Percentiles rank a stretch among this genome's conserved stretches.
These are phyloP conservation scores for Siderastrea radians DNA, from an alignment of 92 coral and sea anemone genomes.

Conservation along the genomic window DNA sequence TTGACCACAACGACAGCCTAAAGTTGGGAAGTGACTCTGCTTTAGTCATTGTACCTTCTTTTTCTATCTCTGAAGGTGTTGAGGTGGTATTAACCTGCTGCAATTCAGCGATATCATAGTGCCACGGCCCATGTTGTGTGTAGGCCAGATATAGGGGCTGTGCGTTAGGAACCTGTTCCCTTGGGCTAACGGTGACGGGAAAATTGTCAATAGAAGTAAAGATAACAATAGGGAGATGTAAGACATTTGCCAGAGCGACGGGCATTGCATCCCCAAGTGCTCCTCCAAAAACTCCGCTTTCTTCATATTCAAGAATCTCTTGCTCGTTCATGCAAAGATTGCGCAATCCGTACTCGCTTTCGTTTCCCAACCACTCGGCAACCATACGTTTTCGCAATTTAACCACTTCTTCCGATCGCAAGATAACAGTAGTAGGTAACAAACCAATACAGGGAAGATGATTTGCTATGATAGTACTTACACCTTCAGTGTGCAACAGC, in stretches of 20 bases:
- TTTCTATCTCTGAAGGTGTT: background rate
- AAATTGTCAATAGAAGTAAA: slow-evolving; percentile 27
- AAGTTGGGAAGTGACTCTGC: background rate
- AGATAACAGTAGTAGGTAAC: background rate
- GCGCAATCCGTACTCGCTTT: background rate
- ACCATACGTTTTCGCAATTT: slow-evolving; percentile 23
- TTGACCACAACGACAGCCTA: background rate
- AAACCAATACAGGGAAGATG: background rate
- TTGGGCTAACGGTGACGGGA: slow-evolving; percentile 9
- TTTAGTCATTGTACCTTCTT: background rate
- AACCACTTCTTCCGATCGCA: background rate
- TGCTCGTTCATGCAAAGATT: background rate
- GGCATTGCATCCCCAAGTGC: slow-evolving; percentile 19
- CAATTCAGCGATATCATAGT: slow-evolving; percentile 16
- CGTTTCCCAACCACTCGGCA: slow-evolving; percentile 18
- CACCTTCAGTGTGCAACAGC: background rate
- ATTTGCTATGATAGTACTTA: background rate
- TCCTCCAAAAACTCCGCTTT: slow-evolving; percentile 13
- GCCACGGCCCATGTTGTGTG: slow-evolving; percentile 13
- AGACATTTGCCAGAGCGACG: slow-evolving; percentile 16
- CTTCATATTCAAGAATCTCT: slow-evolving; percentile 2
- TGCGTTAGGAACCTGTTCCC: background rate
- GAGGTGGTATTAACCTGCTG: background rate
- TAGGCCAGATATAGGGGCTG: slow-evolving; percentile 12
- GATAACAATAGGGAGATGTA: slow-evolving; percentile 2